A percentile compares a stretch with the other conserved stretches of the same genome.
Conservation (phyloP, 53 echinoderm and acorn worm genomes). For the Paracentrotus lividus region DNA sequence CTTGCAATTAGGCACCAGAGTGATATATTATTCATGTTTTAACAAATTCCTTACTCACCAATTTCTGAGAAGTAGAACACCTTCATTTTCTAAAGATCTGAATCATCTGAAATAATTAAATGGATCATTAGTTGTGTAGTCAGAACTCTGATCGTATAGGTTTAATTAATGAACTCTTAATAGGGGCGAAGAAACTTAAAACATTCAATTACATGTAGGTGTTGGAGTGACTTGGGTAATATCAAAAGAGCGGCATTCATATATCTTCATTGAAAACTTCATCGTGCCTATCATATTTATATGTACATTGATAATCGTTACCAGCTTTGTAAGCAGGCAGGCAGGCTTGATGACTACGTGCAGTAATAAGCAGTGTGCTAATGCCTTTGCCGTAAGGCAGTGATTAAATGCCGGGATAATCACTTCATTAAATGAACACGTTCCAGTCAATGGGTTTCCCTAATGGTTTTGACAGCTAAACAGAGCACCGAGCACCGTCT, state of each 20-base stretch:
- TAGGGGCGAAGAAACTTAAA: not conserved
- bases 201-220: not conserved
- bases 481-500: not conserved
- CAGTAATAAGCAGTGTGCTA: not conserved
- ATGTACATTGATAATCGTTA: not conserved
- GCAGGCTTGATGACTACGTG: not conserved
- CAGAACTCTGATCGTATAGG: not conserved
- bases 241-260: not conserved
- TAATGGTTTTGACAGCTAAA: constrained; percentile 58
- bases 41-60: not conserved
- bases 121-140: not conserved
- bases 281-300: not conserved
- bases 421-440: constrained; percentile 48
- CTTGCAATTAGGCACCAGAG: not conserved
- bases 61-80: not conserved
- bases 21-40: not conserved
- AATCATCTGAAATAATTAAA: not conserved
- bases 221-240: not conserved
- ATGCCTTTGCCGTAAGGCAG: constrained; percentile 29
- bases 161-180: not conserved
- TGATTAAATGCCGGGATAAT: constrained; percentile 34
- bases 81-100: not conserved
- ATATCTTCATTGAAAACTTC: not conserved
- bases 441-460: constrained; percentile 54
- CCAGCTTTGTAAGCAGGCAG: not conserved